phyloP scores from a whole-genome alignment of 2,113 vertebrate species.

The Antechinus stuartii region DNA sequence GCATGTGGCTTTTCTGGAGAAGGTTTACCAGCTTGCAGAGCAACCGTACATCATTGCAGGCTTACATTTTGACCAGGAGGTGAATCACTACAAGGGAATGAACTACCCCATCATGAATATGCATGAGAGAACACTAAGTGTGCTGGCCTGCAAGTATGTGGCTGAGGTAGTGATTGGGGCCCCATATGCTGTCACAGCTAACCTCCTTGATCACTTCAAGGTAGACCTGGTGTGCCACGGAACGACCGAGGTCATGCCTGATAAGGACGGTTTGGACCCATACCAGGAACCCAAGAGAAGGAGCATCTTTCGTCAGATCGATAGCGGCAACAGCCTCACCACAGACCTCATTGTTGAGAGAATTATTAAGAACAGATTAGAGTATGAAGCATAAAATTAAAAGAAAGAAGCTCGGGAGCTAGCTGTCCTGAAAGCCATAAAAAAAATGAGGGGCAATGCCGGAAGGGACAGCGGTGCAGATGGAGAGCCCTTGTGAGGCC shows the following conservation, averaged over 20 bases:
- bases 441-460: constrained; percentile 82
- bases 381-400: constrained; percentile 96
- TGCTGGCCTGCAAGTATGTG: constrained; percentile 97
- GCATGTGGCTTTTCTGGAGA: constrained; percentile 96
- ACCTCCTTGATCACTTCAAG: constrained; percentile 96
- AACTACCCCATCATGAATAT: constrained; percentile 99
- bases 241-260: constrained; percentile 93
- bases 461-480: not conserved
- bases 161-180: constrained; percentile 98
- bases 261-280: constrained; percentile 93
- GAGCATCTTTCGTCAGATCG: constrained; percentile 90
- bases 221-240: constrained; percentile 97
- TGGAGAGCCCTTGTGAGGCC: not conserved
- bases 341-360: constrained; percentile 96
- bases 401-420: constrained; percentile 98
- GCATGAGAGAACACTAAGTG: constrained; percentile 96
- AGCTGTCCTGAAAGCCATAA: constrained; percentile 93
- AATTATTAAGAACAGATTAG: constrained; percentile 98
- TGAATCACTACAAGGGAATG: constrained; percentile 98
- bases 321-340: constrained; percentile 93
- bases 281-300: constrained; percentile 93
- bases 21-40: constrained; percentile 89
- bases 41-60: constrained; percentile 96
- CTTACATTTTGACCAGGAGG: constrained; percentile 98
- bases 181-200: constrained; percentile 93